Base-by-base conservation (phyloP, 2,888 invertebrate genomes). In the Drosophila parthenogenetica region DNA sequence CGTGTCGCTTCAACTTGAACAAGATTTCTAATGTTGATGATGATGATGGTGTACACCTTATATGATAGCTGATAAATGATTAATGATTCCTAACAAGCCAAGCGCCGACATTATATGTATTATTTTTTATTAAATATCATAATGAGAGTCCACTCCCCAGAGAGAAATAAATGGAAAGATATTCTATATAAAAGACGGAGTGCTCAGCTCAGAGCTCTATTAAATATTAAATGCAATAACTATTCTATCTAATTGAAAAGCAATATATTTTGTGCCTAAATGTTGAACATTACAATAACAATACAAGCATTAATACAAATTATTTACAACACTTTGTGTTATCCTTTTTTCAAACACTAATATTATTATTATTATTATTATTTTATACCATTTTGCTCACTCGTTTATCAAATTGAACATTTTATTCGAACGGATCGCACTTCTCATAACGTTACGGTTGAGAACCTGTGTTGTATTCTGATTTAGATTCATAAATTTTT, bases 231-330 rank as follows among this genome's bases (percentile, higher is more conserved):
- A 29, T 69, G 83, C 89, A 89, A 89, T 89, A 86, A 63, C 61
- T 73, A 76, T 73, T 67, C 61, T 62, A 64, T 57, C 65, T 71
- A 86, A 84, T 73, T 79, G 66, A 79, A 55, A 80, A 90, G 90
- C 91, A 90, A 90, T 90, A 86, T 85, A 71, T 77, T 82, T 86
- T 89, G 90, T 90, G 90, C 89, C 91, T 90, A 85, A 90, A 90
- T 90, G 90, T 90, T 89, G 79, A 91, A 90, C 81, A 90, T 90
- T 85, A 87, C 80, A 89, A 79, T 88, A 87, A 79, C 83, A 69
- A 71, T 65, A 66, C 46, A 66, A 59, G 70, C 68, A 74, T 57
- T 60, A 70, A 29, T 29, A 29, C 29, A 29, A 29, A 76, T 78
- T 66, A 88, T 82, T 75, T 69, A 80, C 73, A 55, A 58, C 54